Evolutionary conservation across 1,140 invertebrate genomes (phyloP).

Genomic region (Micrasema longulum): DNA sequence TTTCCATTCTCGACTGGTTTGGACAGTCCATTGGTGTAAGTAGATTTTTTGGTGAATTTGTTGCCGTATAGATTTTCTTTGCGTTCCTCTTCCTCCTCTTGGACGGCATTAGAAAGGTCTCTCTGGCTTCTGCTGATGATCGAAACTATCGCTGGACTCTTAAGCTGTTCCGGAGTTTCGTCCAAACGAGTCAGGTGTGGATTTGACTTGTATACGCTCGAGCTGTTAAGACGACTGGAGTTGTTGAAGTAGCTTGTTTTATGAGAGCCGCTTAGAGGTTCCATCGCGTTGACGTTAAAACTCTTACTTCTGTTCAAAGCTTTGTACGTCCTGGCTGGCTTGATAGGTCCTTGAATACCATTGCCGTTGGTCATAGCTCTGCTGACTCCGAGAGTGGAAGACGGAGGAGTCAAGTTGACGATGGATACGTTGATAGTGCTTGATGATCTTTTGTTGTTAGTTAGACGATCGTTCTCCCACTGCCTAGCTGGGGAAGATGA

Average conservation of each 20-base stretch:
- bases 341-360: conserved; percentile 70
- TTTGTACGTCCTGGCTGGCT: conserved; percentile 81
- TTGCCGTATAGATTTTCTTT: conserved; percentile 67
- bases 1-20: conserved; percentile 64
- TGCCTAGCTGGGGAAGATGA: conserved; percentile 60
- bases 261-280: conserved; percentile 62
- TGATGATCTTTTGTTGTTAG: conserved; percentile 69
- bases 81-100: conserved; percentile 64
- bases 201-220: conserved; percentile 79
- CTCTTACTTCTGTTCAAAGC: conserved; percentile 84
- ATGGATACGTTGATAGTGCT: conserved; percentile 83
- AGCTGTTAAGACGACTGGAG: conserved; percentile 60
- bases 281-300: conserved; percentile 80
- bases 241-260: conserved; percentile 64
- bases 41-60: conserved; percentile 68
- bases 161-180: conserved; percentile 78
- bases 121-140: conserved; percentile 85
- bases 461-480: conserved; percentile 64
- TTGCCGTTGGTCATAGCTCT: conserved; percentile 60
- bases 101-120: conserved; percentile 72
- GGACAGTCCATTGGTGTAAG: conserved; percentile 63
- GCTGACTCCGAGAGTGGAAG: conserved; percentile 55
- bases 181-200: conserved; percentile 77
- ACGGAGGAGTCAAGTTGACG: conserved; percentile 72
- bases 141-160: conserved; percentile 86